A percentile compares a stretch with the other conserved stretches of the same genome.
Evolutionary conservation across 2,113 vertebrate species (phyloP).

Genomic region (Phasianus colchicus): DNA sequence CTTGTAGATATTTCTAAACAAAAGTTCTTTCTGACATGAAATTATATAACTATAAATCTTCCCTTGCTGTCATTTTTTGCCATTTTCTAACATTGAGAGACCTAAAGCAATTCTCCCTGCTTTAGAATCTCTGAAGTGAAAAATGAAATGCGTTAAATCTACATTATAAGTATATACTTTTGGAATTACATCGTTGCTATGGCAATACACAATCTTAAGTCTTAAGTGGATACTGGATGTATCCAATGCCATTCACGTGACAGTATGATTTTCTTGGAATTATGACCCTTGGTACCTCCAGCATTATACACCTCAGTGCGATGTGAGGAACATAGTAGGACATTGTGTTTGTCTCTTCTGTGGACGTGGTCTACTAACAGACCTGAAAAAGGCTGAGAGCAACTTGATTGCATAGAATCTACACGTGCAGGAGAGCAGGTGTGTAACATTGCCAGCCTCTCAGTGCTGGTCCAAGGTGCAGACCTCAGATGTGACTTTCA

Average conservation of each 20-base stretch:
- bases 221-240: neutral
- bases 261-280: neutral
- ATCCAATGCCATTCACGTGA: neutral
- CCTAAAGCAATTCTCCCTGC: neutral
- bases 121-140: neutral
- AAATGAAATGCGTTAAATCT: neutral
- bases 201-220: neutral
- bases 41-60: neutral
- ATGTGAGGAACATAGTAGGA: neutral
- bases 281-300: neutral
- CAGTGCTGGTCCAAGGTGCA: neutral
- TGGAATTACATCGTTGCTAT: neutral
- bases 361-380: neutral
- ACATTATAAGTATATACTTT: neutral
- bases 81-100: neutral
- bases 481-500: neutral
- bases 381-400: neutral
- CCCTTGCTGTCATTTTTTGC: neutral
- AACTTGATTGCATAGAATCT: neutral
- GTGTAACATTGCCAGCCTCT: neutral
- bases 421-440: neutral
- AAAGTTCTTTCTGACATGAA: neutral
- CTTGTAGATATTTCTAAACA: neutral
- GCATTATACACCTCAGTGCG: neutral
- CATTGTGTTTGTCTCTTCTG: neutral